Evolutionary conservation across 2,888 invertebrate genomes (phyloP).

Genomic region (Stenodera caucasica): DNA sequence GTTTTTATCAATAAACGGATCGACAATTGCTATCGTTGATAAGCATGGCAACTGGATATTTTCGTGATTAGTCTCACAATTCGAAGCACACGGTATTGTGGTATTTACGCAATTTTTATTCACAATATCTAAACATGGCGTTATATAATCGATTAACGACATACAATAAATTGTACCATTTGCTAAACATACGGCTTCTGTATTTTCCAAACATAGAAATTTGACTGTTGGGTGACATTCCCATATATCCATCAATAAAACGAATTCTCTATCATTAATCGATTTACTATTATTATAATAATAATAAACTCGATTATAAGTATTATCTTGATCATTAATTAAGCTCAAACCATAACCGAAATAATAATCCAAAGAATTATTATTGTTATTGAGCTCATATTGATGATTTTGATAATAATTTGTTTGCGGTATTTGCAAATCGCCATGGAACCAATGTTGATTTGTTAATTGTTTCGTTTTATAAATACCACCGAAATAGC

Average conservation of each 20-base stretch:
- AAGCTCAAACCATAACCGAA: constrained; percentile 22
- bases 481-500: constrained; percentile 3
- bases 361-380: constrained; percentile 26
- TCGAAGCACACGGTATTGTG: constrained; percentile 24
- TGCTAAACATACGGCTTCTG: constrained; percentile 27
- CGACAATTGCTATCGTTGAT: constrained; percentile 18
- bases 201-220: constrained; percentile 29
- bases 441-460: constrained; percentile 20
- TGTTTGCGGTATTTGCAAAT: constrained; percentile 13
- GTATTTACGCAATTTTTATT: constrained; percentile 21
- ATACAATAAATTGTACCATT: constrained; percentile 31
- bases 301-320: constrained; percentile 18
- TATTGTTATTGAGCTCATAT: constrained; percentile 15
- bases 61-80: constrained; percentile 12
- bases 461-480: neutral
- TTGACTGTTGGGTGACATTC: constrained; percentile 24
- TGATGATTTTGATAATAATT: constrained; percentile 19
- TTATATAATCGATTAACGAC: constrained; percentile 16
- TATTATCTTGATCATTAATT: constrained; percentile 24
- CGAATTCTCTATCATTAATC: constrained; percentile 5
- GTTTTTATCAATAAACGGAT: constrained; percentile 22
- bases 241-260: constrained; percentile 8
- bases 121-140: constrained; percentile 15
- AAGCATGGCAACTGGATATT: constrained; percentile 24
- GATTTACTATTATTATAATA: constrained; percentile 22